Evolutionary conservation across 2,888 invertebrate genomes (phyloP).

Genomic region (Drosophila paranaensis): DNA sequence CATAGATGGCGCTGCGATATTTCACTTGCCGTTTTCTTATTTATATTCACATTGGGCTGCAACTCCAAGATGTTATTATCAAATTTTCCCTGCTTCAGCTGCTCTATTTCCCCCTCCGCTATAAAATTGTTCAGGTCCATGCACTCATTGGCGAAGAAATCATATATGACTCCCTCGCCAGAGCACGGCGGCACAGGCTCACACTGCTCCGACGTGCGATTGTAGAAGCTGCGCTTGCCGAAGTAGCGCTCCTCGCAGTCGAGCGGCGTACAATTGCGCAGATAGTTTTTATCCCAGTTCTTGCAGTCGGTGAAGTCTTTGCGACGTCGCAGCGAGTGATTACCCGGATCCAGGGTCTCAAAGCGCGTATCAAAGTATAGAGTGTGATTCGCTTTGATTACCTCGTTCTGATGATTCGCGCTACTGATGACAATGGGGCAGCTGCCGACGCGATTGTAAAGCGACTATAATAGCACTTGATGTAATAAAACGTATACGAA

Average conservation of each 20-base stretch:
- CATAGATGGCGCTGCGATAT: conserved; percentile 20
- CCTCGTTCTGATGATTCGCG: conserved; percentile 58
- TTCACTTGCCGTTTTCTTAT: conserved; percentile 20
- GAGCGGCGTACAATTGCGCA: conserved; percentile 85
- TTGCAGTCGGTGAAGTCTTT: conserved; percentile 68
- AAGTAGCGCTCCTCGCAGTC: conserved; percentile 87
- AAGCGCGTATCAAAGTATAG: conserved; percentile 80
- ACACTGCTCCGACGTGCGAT: conserved; percentile 76
- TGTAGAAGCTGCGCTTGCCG: conserved; percentile 86
- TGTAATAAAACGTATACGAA: neutral
- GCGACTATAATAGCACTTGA: conserved; percentile 60
- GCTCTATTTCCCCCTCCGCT: conserved; percentile 61
- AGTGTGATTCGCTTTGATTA: conserved; percentile 48
- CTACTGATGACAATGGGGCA: conserved; percentile 77
- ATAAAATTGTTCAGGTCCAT: conserved; percentile 52
- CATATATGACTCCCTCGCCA: conserved; percentile 43
- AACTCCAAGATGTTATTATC: conserved; percentile 52
- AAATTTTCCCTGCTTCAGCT: conserved; percentile 52
- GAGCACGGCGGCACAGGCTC: conserved; percentile 58
- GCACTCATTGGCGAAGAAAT: conserved; percentile 67
- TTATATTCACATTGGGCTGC: conserved; percentile 12
- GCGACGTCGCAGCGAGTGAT: conserved; percentile 59
- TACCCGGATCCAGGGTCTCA: conserved; percentile 69
- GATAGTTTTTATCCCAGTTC: conserved; percentile 85
- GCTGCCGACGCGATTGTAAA: conserved; percentile 81